These are phyloP conservation scores for Anas capensis DNA, from an alignment of 2,797 vertebrate species.

Conservation along the genomic window DNA sequence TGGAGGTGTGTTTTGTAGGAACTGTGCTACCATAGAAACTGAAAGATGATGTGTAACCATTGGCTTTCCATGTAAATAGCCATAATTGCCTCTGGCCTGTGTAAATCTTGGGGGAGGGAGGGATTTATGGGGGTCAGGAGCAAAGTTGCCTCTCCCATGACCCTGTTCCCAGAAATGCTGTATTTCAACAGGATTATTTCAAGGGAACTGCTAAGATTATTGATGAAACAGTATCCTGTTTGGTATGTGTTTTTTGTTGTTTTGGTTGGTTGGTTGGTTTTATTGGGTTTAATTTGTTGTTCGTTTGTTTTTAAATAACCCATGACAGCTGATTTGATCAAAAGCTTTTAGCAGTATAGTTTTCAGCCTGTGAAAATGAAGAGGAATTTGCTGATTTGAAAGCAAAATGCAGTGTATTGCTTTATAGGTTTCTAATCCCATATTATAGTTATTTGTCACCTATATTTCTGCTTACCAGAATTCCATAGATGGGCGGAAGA, in stretches of 20 bases:
- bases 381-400: neutral
- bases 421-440: neutral
- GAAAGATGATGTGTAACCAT: neutral
- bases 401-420: neutral
- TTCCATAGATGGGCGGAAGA: neutral
- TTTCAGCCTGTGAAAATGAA: neutral
- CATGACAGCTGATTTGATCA: neutral
- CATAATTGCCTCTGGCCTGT: conserved; percentile 13
- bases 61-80: conserved; percentile 9
- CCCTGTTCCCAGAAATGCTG: neutral
- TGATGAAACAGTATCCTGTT: neutral
- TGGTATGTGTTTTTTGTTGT: neutral
- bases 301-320: neutral
- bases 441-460: neutral
- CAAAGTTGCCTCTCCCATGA: neutral
- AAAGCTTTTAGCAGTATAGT: neutral
- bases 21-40: conserved; percentile 55
- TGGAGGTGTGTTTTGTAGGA: conserved; percentile 3
- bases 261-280: no score
- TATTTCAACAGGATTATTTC: conserved; percentile 11
- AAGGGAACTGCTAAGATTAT: neutral
- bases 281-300: no score
- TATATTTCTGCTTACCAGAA: neutral
- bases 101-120: neutral
- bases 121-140: neutral